These are phyloP conservation scores for Bimastos eiseni DNA, from an alignment of 2,888 invertebrate genomes.

Conservation along the genomic window DNA sequence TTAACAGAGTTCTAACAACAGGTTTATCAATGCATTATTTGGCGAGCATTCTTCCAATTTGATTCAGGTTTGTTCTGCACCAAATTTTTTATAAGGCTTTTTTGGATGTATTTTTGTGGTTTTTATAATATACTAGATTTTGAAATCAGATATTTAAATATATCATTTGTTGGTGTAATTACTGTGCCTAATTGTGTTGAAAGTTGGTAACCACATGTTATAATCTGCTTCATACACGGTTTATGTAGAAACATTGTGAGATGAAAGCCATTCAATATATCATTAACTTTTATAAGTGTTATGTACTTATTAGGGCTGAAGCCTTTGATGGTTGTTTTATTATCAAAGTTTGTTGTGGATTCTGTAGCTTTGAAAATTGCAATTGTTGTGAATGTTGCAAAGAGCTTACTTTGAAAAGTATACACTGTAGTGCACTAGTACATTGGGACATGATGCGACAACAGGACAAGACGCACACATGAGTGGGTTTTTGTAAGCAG, in stretches of 20 bases:
- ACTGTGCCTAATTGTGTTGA: neutral
- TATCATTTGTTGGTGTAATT: too few species aligned
- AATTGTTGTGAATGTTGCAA: neutral
- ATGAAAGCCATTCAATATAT: neutral
- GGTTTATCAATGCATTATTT: too few species aligned
- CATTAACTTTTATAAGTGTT: too few species aligned
- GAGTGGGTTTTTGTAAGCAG: neutral
- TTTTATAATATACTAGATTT: too few species aligned
- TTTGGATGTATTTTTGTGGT: neutral
- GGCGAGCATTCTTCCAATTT: neutral
- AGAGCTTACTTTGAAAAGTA: neutral
- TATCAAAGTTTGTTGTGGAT: neutral
- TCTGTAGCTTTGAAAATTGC: neutral
- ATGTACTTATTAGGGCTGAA: too few species aligned
- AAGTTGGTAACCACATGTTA: neutral
- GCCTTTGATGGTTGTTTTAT: too few species aligned
- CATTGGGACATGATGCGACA: neutral
- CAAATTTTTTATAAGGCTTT: neutral
- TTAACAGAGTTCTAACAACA: neutral
- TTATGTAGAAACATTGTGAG: neutral
- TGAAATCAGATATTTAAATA: too few species aligned
- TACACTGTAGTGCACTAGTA: neutral
- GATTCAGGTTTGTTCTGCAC: neutral
- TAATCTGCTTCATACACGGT: neutral
- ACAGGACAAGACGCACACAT: neutral